These are phyloP conservation scores for Aegotheles bennettii DNA, from an alignment of 2,113 vertebrate genomes.

Conservation along the genomic window DNA sequence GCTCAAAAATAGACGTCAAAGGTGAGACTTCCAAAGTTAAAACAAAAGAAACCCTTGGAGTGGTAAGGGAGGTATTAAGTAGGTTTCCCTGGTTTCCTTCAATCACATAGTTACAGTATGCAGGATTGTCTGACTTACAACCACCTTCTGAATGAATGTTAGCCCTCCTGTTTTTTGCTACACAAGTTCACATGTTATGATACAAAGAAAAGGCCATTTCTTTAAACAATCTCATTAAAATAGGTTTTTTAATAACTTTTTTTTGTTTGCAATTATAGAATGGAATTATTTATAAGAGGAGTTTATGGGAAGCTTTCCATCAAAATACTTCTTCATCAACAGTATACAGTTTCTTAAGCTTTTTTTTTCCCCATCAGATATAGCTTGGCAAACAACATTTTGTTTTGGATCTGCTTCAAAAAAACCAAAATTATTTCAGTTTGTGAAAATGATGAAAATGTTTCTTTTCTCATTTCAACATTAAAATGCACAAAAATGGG, in stretches of 20 bases:
- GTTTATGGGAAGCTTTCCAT: not conserved
- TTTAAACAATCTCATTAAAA: not conserved
- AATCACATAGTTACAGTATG: not conserved
- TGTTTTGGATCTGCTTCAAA: not conserved
- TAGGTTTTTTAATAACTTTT: not conserved
- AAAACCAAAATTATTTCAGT: not conserved
- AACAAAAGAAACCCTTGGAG: not conserved
- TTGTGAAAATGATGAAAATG: not conserved
- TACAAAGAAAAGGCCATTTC: too few species aligned
- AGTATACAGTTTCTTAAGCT: not conserved
- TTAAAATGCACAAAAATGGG: not conserved
- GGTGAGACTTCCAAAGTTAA: not conserved
- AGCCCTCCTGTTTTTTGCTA: too few species aligned
- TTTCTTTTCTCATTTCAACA: not conserved
- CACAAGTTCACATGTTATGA: too few species aligned
- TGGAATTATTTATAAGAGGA: not conserved
- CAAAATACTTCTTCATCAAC: not conserved
- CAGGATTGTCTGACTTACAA: not conserved
- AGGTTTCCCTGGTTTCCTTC: not conserved
- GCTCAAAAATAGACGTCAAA: not conserved
- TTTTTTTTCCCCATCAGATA: not conserved
- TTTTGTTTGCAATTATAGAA: not conserved
- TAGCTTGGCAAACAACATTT: not conserved
- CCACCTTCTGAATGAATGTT: too few species aligned
- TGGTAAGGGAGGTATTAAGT: not conserved